These are phyloP conservation scores for Neotragus pygmaeus DNA, from an alignment of 2,113 vertebrate species.

Conservation along the genomic window DNA sequence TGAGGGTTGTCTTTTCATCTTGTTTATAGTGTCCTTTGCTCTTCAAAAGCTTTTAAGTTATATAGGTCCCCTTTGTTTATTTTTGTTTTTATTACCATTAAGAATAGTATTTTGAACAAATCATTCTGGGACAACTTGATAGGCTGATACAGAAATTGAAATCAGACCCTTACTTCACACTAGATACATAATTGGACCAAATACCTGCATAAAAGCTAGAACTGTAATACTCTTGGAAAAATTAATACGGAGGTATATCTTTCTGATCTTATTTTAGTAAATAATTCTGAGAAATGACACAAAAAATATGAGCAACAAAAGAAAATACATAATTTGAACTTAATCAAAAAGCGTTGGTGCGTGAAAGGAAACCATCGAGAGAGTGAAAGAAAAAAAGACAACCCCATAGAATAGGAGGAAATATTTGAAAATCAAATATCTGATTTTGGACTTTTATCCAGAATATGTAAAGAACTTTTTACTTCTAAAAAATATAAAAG, in stretches of 20 bases:
- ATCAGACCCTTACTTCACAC: background rate
- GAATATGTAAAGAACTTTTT: background rate
- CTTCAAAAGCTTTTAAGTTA: background rate
- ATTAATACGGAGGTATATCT: background rate
- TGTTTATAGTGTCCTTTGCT: background rate
- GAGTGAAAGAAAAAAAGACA: background rate
- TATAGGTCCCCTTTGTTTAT: background rate
- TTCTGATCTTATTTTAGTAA: background rate
- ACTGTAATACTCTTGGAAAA: background rate
- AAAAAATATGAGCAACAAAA: background rate
- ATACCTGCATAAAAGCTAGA: background rate
- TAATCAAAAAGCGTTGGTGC: background rate
- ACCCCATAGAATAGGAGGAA: background rate
- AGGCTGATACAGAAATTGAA: background rate
- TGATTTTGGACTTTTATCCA: background rate
- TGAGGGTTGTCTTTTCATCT: background rate
- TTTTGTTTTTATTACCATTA: background rate
- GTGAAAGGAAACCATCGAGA: background rate
- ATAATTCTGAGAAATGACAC: background rate
- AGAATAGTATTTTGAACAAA: background rate
- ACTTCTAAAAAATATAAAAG: background rate
- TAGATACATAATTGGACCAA: background rate
- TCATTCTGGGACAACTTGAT: background rate
- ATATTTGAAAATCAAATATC: background rate
- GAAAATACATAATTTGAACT: background rate